Evolutionary conservation across 92 coral and sea anemone genomes (phyloP).

Genomic region (Parazoanthus atlanticus): DNA sequence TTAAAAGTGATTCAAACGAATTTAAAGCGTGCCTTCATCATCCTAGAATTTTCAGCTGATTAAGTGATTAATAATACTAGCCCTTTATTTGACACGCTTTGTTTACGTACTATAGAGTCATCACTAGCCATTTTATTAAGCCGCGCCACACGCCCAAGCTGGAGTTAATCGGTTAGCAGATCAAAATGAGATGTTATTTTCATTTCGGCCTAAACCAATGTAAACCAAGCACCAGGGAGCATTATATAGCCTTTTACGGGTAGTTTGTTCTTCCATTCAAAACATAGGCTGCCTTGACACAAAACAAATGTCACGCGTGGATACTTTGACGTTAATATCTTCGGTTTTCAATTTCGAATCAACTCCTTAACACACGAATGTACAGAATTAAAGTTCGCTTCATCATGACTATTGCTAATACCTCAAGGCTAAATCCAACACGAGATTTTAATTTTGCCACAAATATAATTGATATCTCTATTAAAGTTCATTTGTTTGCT

Average conservation of each 20-base stretch:
- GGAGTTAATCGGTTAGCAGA: constrained; percentile 35
- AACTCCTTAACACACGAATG: not conserved
- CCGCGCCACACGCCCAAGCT: constrained; percentile 44
- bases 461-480: constrained; percentile 70
- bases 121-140: constrained; percentile 57
- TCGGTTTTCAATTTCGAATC: not conserved
- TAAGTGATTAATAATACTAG: constrained; percentile 37
- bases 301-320: constrained; percentile 52
- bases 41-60: constrained; percentile 31
- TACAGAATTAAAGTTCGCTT: constrained; percentile 22
- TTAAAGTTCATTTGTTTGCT: constrained; percentile 78
- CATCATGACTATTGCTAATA: constrained; percentile 3
- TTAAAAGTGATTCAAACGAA: constrained; percentile 27
- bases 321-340: constrained; percentile 20
- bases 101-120: constrained; percentile 55
- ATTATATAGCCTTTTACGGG: constrained; percentile 38
- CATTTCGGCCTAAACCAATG: constrained; percentile 30
- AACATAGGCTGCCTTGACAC: constrained; percentile 36
- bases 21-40: constrained; percentile 30
- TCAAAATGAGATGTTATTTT: constrained; percentile 47
- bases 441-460: constrained; percentile 72
- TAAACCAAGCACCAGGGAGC: constrained; percentile 55
- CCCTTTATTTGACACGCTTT: constrained; percentile 53
- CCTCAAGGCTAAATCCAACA: constrained; percentile 28
- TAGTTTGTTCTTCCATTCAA: constrained; percentile 49